Conservation (phyloP, 2,888 invertebrate genomes). For the Trichogramma evanescens region DNA sequence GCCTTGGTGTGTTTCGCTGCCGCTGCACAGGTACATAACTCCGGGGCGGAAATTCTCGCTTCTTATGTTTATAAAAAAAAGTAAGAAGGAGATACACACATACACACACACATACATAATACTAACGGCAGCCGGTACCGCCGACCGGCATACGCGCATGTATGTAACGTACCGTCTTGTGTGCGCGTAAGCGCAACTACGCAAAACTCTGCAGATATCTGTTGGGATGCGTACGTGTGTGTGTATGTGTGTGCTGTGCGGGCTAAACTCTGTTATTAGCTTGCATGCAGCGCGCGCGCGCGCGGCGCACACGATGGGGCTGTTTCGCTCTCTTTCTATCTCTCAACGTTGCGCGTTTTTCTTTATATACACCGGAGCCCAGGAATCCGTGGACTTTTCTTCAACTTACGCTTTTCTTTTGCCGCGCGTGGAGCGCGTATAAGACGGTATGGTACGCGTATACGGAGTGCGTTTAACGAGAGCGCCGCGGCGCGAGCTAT, state of each 20-base stretch:
- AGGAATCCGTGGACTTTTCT: slow-evolving; percentile 2
- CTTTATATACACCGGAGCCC: neutral
- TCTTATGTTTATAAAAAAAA: neutral
- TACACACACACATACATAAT: too few relatives aligned
- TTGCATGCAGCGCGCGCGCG: neutral
- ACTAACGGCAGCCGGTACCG: neutral
- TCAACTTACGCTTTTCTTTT: slow-evolving; percentile 7
- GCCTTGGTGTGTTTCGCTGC: too few relatives aligned
- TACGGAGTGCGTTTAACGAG: too few relatives aligned
- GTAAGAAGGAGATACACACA: too few relatives aligned
- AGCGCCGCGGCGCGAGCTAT: too few relatives aligned
- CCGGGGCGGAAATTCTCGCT: slow-evolving; percentile 18
- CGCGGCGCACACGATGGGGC: neutral
- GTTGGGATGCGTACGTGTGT: neutral
- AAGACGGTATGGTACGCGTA: too few relatives aligned
- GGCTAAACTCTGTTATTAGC: slow-evolving; percentile 17
- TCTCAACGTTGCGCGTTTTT: neutral
- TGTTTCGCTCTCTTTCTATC: neutral
- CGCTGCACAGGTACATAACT: neutral
- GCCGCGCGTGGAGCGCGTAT: neutral
- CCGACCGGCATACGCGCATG: neutral
- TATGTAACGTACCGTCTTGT: neutral
- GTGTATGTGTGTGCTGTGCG: neutral
- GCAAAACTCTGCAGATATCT: slow-evolving; percentile 14
- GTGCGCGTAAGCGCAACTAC: neutral